Base-by-base conservation (phyloP, 1,140 invertebrate genomes). In the Drosophila quadrilineata region DNA sequence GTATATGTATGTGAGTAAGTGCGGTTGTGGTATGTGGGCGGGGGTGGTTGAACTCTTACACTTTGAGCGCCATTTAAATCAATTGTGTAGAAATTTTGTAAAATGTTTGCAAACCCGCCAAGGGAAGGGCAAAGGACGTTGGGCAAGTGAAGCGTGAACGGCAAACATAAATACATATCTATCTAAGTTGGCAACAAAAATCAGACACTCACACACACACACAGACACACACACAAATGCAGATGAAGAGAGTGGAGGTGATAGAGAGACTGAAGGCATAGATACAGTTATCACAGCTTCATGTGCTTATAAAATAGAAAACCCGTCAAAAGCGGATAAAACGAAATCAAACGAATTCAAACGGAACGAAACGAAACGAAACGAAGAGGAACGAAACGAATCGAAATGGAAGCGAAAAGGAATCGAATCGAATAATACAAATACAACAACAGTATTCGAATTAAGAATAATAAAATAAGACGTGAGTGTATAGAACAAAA, bases 71-170 rank as follows among this genome's bases (percentile, higher is more conserved):
- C 50, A 74, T 84, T 84, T 85, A 75, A 84, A 84, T 84, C 73
- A 84, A 84, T 84, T 77, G 73, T 74, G 79, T 85, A 77, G 79
- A 85, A 77, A 77, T 74, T 84, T n/a, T 82, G 60, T 28, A 60
- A 84, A 74, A 46, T 46, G 60, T 60, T 77, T 63, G 56, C 58
- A 31, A 59, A 50, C 50, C 50, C n/a, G n/a, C n/a, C n/a, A n/a
- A n/a, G n/a, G n/a, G n/a, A n/a, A n/a, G n/a, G 19, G 56, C 48
- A 57, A 17, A 48, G 31, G 36, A 10, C 21, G 58, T 49, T 36
- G 45, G 46, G 58, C 38, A 67, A n/a, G 52, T 57, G 56, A 63
- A 74, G 71, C 71, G 71, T 74, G 79, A 84, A 84, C 85, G 69
- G 79, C 79, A 85, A 85, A 75, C 79, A 84, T 84, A 85, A 84